Base-by-base conservation (phyloP, 2,888 invertebrate species). In the Platynereis dumerilii region DNA sequence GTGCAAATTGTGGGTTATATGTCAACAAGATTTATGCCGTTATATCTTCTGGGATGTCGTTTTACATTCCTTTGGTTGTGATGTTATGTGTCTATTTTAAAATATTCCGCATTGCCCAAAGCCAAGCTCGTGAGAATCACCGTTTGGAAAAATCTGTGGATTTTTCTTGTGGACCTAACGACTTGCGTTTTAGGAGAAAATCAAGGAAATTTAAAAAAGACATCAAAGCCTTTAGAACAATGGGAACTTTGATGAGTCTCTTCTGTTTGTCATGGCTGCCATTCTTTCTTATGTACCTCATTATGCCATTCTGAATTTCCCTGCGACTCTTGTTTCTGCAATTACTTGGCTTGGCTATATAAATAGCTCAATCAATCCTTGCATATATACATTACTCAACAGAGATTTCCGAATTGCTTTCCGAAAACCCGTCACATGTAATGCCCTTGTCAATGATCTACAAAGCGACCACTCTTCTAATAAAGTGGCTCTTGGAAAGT, bases 1-100 rank as follows among this genome's bases (percentile, higher is more conserved):
- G 45, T 2, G 62, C 61, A 0, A 48, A 53, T 3, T 76, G 76
- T 62, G 68, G 67, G 5, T 65, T 77, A 10, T 65, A 67, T 20
- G 80, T 81, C 5, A 81, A 81, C 62, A 71, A 67, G 39, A 70
- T 75, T 10, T 81, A 81, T 65, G 81, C 81, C 20, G 74, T 81
- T 20, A 68, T 82, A 2, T 81, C 81, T 3, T 78, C 81, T 7
- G 53, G 69, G 7, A 79, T 76, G 2, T 80, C 80, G 2, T 82
- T 82, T 67, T 81, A 79, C 69, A 59, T 80, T 10, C 81, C 81
- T 0, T 70, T 81, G 5, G 69, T 76, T 12, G 74, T 81, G 48
- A 82, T 81, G 79, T 72, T 76, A 24, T 73, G 78, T 54, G 78
- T 78, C 29, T 81, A 81, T 66, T 67, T 74, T 22, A 71, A 75